phyloP scores from a whole-genome alignment of 2,888 invertebrate species.

The Drosophila formosana region DNA sequence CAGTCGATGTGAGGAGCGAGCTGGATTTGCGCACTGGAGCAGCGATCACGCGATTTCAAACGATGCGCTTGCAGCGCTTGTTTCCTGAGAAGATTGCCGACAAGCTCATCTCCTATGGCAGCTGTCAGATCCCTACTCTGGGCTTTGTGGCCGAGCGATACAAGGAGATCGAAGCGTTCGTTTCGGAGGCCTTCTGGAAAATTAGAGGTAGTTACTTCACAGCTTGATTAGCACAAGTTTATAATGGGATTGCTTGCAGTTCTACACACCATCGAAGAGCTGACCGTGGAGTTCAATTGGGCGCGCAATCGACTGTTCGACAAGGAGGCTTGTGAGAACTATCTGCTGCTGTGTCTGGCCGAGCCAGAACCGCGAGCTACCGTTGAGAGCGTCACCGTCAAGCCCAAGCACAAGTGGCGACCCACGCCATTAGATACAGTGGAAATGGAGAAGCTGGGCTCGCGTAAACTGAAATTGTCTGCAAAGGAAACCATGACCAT shows the following conservation, averaged over 20 bases:
- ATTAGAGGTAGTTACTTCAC: conserved; percentile 88
- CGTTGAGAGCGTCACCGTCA: conserved; percentile 91
- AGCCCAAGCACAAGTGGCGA: conserved; percentile 98
- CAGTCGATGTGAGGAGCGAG: conserved; percentile 96
- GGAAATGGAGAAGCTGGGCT: conserved; percentile 97
- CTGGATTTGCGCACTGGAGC: conserved; percentile 98
- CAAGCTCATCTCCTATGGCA: conserved; percentile 97
- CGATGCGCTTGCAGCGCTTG: conserved; percentile 92
- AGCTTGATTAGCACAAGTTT: not conserved
- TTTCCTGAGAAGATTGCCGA: conserved; percentile 91
- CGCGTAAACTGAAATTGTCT: conserved; percentile 94
- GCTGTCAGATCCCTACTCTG: conserved; percentile 99
- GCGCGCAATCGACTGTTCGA: conserved; percentile 95
- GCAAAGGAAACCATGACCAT: conserved; percentile 98
- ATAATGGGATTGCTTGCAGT: conserved; percentile 85
- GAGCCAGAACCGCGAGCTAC: conserved; percentile 90
- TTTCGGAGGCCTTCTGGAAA: conserved; percentile 98
- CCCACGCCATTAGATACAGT: conserved; percentile 98
- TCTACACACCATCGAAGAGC: conserved; percentile 90
- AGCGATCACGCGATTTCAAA: conserved; percentile 99
- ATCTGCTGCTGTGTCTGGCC: conserved; percentile 92
- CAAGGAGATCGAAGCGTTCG: conserved; percentile 95
- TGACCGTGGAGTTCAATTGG: conserved; percentile 95
- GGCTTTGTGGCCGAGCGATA: conserved; percentile 99
- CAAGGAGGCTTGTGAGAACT: conserved; percentile 91